Conservation (phyloP, 2,797 vertebrate genomes). For the Acipenser oxyrinchus region DNA sequence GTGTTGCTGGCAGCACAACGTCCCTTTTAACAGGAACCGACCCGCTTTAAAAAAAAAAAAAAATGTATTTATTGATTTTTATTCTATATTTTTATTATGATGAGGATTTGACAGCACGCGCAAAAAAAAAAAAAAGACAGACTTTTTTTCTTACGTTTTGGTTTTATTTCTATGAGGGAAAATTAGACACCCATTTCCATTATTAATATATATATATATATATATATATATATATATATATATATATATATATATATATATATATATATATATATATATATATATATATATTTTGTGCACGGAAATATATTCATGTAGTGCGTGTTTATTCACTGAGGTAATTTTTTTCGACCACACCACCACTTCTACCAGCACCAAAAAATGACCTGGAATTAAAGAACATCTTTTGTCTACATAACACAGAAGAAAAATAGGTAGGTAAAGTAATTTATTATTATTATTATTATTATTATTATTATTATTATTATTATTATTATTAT, state of each 20-base stretch:
- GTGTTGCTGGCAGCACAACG: constrained; percentile 28
- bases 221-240: too few relatives aligned
- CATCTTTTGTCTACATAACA: constrained; percentile 44
- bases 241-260: neutral
- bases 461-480: neutral
- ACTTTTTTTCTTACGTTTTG: constrained; percentile 27
- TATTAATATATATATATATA: too few relatives aligned
- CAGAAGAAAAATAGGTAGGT: constrained; percentile 45
- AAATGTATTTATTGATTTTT: constrained; percentile 10
- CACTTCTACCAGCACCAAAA: constrained; percentile 17
- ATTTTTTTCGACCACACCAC: too few relatives aligned
- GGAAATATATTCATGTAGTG: too few relatives aligned
- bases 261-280: neutral
- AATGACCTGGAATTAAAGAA: constrained; percentile 33
- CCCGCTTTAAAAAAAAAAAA: constrained; percentile 19
- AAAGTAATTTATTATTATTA: constrained; percentile 26
- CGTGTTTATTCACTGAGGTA: too few relatives aligned
- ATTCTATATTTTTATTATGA: constrained; percentile 22
- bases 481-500: constrained; percentile 1
- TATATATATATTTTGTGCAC: constrained; percentile 34
- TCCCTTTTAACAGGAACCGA: constrained; percentile 18
- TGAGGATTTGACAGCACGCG: constrained; percentile 22
- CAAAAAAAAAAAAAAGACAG: constrained; percentile 13
- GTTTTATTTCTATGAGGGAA: constrained; percentile 5
- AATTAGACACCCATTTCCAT: too few relatives aligned